phyloP scores from a whole-genome alignment of 2,797 vertebrate genomes.

The Prunella strophiata region DNA sequence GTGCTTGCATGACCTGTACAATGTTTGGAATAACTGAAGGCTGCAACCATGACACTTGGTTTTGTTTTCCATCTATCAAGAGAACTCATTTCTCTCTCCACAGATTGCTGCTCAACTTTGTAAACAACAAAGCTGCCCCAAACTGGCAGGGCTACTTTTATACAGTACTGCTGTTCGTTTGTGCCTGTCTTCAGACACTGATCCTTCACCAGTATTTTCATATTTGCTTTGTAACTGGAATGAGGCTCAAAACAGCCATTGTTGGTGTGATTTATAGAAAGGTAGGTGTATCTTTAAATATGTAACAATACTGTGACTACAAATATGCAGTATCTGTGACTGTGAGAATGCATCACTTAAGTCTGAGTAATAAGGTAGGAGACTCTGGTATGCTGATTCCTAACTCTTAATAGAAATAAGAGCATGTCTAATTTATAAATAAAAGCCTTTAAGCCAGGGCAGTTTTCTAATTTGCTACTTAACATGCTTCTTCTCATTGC shows the following conservation, averaged over 20 bases:
- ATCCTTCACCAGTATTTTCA: constrained; percentile 96
- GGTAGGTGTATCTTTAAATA: constrained; percentile 72
- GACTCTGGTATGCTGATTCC: background rate
- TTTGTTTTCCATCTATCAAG: background rate
- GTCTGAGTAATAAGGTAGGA: background rate
- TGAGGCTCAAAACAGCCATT: constrained; percentile 92
- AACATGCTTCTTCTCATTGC: background rate
- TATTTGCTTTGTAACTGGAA: constrained; percentile 95
- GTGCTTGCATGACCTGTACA: background rate
- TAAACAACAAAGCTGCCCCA: constrained; percentile 84
- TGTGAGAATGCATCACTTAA: background rate
- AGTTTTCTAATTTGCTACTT: background rate
- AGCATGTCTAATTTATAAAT: background rate
- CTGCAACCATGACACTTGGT: background rate
- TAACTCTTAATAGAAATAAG: background rate
- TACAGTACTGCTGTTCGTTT: constrained; percentile 87
- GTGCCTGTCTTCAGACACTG: constrained; percentile 89
- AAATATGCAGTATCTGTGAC: background rate
- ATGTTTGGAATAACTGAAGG: background rate
- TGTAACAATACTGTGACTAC: fast-evolving
- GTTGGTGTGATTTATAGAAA: constrained; percentile 93
- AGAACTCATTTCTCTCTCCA: background rate
- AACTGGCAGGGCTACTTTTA: constrained; percentile 94
- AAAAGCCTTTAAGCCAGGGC: background rate
- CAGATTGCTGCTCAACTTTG: constrained; percentile 89